Evolutionary conservation across 2,113 vertebrate species (phyloP), one percentile per base, ranked within the genome.

Genomic region (Camelus dromedarius): DNA sequence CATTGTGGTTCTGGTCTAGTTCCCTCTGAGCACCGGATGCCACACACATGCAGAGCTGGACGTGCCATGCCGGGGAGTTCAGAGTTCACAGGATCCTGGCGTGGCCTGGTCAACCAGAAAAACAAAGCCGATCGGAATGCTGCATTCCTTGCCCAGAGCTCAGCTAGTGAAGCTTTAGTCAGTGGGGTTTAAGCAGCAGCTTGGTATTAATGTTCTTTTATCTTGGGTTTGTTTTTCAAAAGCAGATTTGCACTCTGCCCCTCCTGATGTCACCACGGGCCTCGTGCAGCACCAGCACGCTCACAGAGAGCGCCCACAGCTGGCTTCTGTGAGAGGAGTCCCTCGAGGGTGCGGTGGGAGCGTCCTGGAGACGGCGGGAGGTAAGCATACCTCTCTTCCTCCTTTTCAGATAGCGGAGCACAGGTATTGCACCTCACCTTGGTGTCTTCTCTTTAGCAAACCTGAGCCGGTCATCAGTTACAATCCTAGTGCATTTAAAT

Each of bases 221-320:
- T 94, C 0, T 88, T 16, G 96, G 28, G 16, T 97, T 60, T 98
- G 86, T 98, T 98, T 98, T 94, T 56, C 98, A 98, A 95, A 96
- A 97, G 87, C 99, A 99, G 99, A 99, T 98, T 99, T 99, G 98
- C 99, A 99, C 98, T 98, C 98, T 69, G 99, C 99, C 5, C 99
- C 99, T 87, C 99, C 99, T 1, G 99, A 99, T 15, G 99, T 99
- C 97, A 99, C 99, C 95, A 99, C 99, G 1, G 99, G 99, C 95
- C 98, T 99, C 67, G 98, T 98, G 69, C 99, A 99, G 89, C 99
- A 98, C 77, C 97, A 35, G 52, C 98, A 8, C 96, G 1, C 52
- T 8, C 38, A 98, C 93, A 98, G 98, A 2, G 99, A 99, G 97
- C 98, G 98, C 70, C 99, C 99, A 0, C 99, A 99, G 97, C 98